phyloP scores from a whole-genome alignment of 2,888 invertebrate species.

The Labia minor region DNA sequence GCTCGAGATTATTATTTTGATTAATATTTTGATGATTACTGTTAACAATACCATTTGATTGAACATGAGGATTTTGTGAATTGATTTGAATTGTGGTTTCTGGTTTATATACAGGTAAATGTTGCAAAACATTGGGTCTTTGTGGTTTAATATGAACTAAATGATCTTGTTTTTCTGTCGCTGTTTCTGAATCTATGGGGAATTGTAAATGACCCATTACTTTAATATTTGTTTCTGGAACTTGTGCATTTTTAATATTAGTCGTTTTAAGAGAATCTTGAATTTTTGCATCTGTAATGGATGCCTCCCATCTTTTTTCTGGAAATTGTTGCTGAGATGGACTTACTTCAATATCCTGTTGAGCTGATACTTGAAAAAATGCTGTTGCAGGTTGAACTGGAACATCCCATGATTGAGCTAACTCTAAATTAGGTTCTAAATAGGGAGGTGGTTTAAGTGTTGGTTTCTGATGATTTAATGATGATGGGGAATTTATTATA shows the following conservation, averaged over 20 bases:
- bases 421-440: neutral
- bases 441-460: neutral
- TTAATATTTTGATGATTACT: too few species aligned
- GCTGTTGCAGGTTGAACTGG: neutral
- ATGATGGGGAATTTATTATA: neutral
- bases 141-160: neutral
- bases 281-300: neutral
- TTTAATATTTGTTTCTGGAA: neutral
- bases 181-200: neutral
- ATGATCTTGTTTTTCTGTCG: neutral
- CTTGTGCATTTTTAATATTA: neutral
- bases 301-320: slow-evolving; percentile 14
- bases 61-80: too few species aligned
- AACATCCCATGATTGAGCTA: neutral
- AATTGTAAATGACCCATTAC: neutral
- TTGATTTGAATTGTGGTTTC: neutral
- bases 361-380: neutral
- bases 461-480: neutral
- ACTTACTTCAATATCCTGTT: slow-evolving; percentile 14
- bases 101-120: neutral
- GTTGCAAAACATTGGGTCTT: neutral
- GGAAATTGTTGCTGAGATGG: slow-evolving; percentile 16
- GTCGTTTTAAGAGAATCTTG: slow-evolving; percentile 1
- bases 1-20: too few species aligned
- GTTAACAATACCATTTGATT: too few species aligned